These are phyloP conservation scores for Corythoichthys intestinalis DNA, from an alignment of 2,113 vertebrate genomes.

Conservation along the genomic window DNA sequence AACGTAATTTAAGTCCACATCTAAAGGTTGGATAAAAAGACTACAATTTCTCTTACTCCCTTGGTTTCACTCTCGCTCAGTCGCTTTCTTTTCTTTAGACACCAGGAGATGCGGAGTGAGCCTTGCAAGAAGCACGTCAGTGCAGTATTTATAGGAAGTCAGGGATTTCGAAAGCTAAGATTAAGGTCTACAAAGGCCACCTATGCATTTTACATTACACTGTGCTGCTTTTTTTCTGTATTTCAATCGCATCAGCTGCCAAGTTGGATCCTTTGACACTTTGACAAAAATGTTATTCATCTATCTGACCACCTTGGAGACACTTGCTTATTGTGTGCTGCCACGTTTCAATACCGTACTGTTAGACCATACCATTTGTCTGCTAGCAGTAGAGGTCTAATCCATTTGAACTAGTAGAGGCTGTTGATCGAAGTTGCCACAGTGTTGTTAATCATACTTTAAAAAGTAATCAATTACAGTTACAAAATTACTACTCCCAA, in stretches of 20 bases:
- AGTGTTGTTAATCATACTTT: no score
- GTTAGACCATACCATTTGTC: no score
- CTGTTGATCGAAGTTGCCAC: no score
- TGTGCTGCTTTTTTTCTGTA: background rate
- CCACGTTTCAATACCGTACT: no score
- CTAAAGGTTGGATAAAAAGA: background rate
- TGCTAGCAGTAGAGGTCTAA: no score
- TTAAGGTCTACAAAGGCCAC: conserved; percentile 35
- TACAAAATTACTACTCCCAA: no score
- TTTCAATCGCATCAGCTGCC: background rate
- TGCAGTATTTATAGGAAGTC: conserved; percentile 42
- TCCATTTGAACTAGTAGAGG: no score
- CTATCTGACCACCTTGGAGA: background rate
- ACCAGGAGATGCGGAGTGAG: conserved; percentile 23
- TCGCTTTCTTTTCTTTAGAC: conserved; percentile 6
- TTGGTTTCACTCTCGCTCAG: background rate
- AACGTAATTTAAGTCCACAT: background rate
- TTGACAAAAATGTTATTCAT: background rate
- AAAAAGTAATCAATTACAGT: no score
- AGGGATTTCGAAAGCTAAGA: conserved; percentile 33
- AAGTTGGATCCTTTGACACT: background rate
- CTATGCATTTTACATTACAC: conserved; percentile 29
- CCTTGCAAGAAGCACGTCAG: conserved; percentile 31
- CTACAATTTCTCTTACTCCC: background rate
- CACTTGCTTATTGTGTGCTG: background rate